Conservation (phyloP, 2,888 invertebrate species). For the Calephelis perditalis region DNA sequence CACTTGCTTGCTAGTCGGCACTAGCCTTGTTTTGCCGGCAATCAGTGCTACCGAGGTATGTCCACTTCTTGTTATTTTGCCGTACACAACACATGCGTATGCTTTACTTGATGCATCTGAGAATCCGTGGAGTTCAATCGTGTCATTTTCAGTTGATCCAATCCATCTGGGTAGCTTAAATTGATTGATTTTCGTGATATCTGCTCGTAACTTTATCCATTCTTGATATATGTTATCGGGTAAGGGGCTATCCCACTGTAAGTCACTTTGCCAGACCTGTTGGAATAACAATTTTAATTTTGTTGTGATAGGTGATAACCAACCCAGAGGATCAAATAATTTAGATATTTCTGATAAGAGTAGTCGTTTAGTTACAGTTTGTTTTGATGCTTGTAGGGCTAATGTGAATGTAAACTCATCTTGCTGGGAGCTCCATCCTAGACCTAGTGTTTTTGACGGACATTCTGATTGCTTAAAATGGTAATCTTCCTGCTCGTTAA, state of each 20-base stretch:
- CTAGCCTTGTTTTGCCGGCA: conserved; percentile 26
- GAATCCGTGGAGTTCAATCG: conserved; percentile 25
- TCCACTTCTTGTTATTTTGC: conserved; percentile 5
- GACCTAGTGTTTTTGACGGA: too few species aligned
- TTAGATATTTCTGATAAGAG: too few species aligned
- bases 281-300: conserved; percentile 10
- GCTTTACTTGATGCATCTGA: conserved; percentile 23
- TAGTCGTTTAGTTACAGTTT: too few species aligned
- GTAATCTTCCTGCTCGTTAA: too few species aligned
- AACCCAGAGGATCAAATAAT: too few species aligned
- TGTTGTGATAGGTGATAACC: too few species aligned
- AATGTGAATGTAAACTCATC: too few species aligned
- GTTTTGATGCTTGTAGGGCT: too few species aligned
- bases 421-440: too few species aligned
- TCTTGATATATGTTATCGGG: conserved; percentile 21
- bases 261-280: conserved; percentile 22
- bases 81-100: conserved; percentile 26
- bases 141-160: conserved; percentile 15
- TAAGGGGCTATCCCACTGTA: conserved; percentile 27
- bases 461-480: too few species aligned
- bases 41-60: conserved; percentile 15
- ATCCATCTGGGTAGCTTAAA: conserved; percentile 21
- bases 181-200: conserved; percentile 19
- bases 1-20: conserved; percentile 24
- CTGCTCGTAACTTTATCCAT: conserved; percentile 23